Conservation (phyloP, 2,113 vertebrate species). For the Miniopterus natalensis region DNA sequence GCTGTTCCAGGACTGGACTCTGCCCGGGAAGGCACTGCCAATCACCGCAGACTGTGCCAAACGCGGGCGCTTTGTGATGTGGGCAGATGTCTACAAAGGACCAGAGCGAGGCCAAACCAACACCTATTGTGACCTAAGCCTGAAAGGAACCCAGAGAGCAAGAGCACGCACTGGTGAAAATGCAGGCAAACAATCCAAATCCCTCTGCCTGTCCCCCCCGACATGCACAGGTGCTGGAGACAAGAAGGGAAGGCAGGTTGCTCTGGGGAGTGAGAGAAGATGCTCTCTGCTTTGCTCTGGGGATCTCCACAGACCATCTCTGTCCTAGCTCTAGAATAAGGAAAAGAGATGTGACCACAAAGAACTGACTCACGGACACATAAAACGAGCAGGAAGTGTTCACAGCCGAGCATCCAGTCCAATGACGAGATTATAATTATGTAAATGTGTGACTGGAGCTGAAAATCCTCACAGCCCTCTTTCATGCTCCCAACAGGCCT, state of each 20-base stretch:
- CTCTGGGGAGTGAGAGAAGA: not conserved
- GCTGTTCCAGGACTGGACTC: conserved; percentile 84
- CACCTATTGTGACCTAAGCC: conserved; percentile 82
- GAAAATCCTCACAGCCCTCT: not conserved
- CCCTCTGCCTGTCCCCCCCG: not conserved
- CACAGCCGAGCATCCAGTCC: not conserved
- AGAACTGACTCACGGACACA: not conserved
- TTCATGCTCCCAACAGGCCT: not conserved
- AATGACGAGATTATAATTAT: not conserved
- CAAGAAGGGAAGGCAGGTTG: not conserved
- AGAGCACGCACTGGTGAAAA: not conserved
- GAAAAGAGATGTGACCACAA: not conserved
- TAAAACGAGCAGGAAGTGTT: not conserved
- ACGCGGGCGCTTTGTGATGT: conserved; percentile 67
- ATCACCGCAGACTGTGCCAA: conserved; percentile 82
- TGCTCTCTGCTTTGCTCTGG: not conserved
- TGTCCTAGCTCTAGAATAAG: not conserved
- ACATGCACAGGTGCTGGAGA: not conserved
- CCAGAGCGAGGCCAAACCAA: conserved; percentile 64
- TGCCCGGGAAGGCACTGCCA: conserved; percentile 82
- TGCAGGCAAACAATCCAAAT: not conserved
- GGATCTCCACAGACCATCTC: not conserved
- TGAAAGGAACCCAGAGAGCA: conserved; percentile 51
- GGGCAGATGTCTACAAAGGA: conserved; percentile 87
- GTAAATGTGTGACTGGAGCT: not conserved